Conservation (phyloP, 1,140 invertebrate genomes). For the Apocrypta bakeri region DNA sequence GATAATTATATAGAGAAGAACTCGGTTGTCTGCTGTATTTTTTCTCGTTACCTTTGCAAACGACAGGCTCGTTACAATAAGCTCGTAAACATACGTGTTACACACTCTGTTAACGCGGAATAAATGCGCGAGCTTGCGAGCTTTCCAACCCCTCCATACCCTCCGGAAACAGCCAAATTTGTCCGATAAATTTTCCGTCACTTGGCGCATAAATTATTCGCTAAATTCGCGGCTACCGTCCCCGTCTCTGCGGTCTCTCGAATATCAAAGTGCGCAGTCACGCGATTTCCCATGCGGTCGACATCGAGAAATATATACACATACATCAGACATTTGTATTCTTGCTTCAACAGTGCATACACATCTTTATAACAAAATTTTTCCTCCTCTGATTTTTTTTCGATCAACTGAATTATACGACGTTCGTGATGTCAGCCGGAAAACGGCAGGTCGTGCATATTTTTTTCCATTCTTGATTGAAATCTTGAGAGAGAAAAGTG, state of each 20-base stretch:
- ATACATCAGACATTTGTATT: too few species aligned
- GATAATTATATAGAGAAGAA: too few species aligned
- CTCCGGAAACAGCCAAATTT: not conserved
- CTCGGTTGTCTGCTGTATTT: too few species aligned
- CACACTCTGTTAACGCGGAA: not conserved
- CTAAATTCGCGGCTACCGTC: not conserved
- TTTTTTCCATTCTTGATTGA: too few species aligned
- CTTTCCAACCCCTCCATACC: too few species aligned
- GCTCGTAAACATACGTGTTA: not conserved
- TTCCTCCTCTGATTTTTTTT: constrained; percentile 25
- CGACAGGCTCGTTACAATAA: not conserved
- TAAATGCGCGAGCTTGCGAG: not conserved
- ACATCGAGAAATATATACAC: not conserved
- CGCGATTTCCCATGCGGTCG: not conserved
- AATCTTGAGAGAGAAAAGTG: not conserved
- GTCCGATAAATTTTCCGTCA: not conserved
- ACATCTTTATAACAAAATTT: not conserved
- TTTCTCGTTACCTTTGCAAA: not conserved
- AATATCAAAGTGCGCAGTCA: not conserved
- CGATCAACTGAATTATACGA: too few species aligned
- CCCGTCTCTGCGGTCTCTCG: not conserved
- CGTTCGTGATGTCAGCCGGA: too few species aligned
- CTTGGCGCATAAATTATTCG: not conserved
- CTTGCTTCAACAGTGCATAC: too few species aligned
- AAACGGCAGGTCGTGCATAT: too few species aligned